phyloP scores from a whole-genome alignment of 30 jellyfish, hydroid and myxozoan species.

The Turritopsis dohrnii region DNA sequence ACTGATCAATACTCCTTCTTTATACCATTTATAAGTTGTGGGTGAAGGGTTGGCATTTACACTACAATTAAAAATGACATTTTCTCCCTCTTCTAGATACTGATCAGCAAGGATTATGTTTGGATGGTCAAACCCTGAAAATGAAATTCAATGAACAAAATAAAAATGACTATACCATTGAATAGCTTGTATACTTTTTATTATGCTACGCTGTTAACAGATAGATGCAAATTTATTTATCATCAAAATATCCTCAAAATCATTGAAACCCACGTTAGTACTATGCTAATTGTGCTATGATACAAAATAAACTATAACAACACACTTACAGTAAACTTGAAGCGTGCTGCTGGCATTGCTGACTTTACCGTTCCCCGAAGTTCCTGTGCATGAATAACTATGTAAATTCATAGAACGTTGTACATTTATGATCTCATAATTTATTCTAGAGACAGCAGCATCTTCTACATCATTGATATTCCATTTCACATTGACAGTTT shows the following conservation, averaged over 20 bases:
- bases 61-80: neutral
- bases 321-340: neutral
- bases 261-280: neutral
- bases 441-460: neutral
- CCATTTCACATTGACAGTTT: neutral
- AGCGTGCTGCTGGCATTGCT: neutral
- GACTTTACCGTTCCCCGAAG: neutral
- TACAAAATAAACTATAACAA: no score
- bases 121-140: neutral
- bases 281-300: neutral
- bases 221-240: no score
- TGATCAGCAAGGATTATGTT: neutral
- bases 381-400: neutral
- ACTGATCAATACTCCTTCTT: neutral
- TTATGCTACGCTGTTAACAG: no score
- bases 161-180: neutral
- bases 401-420: neutral
- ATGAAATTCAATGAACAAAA: neutral
- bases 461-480: neutral
- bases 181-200: neutral
- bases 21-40: neutral
- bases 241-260: neutral
- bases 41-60: neutral
- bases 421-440: neutral
- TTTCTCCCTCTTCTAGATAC: neutral